These are phyloP conservation scores for Clusia tigrina DNA, from an alignment of 2,888 invertebrate genomes.

Conservation along the genomic window DNA sequence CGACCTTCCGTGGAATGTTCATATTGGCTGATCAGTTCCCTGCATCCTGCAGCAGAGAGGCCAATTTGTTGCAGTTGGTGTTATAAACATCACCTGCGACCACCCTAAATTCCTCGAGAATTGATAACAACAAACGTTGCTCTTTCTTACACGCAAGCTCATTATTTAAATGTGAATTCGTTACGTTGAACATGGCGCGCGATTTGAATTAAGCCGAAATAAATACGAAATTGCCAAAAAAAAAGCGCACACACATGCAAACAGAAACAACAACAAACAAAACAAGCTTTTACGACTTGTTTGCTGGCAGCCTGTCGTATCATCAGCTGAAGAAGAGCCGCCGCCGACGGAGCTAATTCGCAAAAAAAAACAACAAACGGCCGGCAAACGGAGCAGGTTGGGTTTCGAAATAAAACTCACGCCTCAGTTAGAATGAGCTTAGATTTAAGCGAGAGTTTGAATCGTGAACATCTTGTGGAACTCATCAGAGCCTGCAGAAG, in stretches of 20 bases:
- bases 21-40: too few species aligned
- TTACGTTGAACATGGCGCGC: constrained; percentile 9
- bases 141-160: background rate
- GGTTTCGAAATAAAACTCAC: constrained; percentile 56
- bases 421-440: constrained; percentile 56
- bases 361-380: constrained; percentile 19
- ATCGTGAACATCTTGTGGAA: constrained; percentile 47
- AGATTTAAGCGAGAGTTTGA: constrained; percentile 58
- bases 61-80: too few species aligned
- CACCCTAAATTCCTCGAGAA: constrained; percentile 26
- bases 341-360: background rate
- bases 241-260: constrained; percentile 15
- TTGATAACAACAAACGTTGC: constrained; percentile 28
- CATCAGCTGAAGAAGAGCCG: too few species aligned
- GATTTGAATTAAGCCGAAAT: too few species aligned
- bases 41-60: too few species aligned
- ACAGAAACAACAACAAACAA: constrained; percentile 27
- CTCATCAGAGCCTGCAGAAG: background rate
- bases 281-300: background rate
- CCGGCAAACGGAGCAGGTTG: constrained; percentile 21
- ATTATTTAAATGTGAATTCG: background rate
- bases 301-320: too few species aligned
- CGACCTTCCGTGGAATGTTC: too few species aligned
- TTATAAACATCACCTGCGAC: constrained; percentile 22
- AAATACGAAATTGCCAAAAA: constrained; percentile 34